A percentile compares a stretch with the other conserved stretches of the same genome.
Evolutionary conservation across 2,797 vertebrate genomes (phyloP).

Genomic region (Melanotaenia parkinsoni): DNA sequence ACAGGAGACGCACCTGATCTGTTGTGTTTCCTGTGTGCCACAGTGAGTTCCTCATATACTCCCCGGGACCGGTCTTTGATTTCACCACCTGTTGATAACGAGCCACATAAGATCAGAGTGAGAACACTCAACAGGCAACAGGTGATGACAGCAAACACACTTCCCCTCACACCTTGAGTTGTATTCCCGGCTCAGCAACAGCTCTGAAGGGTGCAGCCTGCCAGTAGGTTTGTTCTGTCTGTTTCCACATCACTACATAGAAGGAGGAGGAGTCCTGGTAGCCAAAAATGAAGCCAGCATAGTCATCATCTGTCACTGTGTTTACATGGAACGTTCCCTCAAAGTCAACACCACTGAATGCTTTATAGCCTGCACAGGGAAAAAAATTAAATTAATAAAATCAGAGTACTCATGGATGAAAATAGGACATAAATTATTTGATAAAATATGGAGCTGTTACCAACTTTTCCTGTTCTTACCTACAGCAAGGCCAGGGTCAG

Average conservation of each 20-base stretch:
- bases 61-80: slow-evolving; percentile 94
- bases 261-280: slow-evolving; percentile 99
- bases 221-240: slow-evolving; percentile 99
- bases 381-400: not conserved
- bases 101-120: slow-evolving; percentile 1
- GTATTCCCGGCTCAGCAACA: slow-evolving; percentile 97
- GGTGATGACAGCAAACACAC: slow-evolving; percentile 31
- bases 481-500: slow-evolving; percentile 97
- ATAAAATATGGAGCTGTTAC: not conserved
- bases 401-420: not conserved
- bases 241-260: slow-evolving; percentile 99
- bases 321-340: slow-evolving; percentile 99
- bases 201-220: slow-evolving; percentile 97
- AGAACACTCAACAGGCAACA: not conserved
- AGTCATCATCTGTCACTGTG: slow-evolving; percentile 96
- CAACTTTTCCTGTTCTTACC: slow-evolving; percentile 80
- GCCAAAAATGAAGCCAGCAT: slow-evolving; percentile 97
- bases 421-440: not conserved
- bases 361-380: slow-evolving; percentile 89
- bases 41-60: slow-evolving; percentile 96
- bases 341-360: slow-evolving; percentile 98
- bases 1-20: slow-evolving; percentile 93
- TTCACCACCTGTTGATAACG: slow-evolving; percentile 89
- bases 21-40: slow-evolving; percentile 97
- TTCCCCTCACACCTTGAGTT: slow-evolving; percentile 89